A percentile compares a stretch with the other conserved stretches of the same genome.
phyloP scores from a whole-genome alignment of 2,888 invertebrate genomes.

The Ischnura elegans region DNA sequence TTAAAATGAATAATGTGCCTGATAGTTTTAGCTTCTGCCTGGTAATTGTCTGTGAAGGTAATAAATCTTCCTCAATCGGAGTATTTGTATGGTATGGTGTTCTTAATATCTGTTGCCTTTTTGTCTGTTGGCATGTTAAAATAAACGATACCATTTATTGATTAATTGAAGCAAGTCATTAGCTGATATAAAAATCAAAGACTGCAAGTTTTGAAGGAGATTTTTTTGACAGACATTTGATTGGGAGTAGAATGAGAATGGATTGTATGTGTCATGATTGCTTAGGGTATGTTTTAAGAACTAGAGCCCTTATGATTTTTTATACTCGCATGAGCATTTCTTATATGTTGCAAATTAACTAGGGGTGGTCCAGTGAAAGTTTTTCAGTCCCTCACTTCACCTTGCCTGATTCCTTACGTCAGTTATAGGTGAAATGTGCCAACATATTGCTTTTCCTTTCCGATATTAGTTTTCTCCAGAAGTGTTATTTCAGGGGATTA shows the following conservation, averaged over 20 bases:
- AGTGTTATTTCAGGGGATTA: not conserved
- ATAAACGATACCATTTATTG: not conserved
- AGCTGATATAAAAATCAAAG: not conserved
- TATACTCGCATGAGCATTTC: not conserved
- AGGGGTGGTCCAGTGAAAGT: not conserved
- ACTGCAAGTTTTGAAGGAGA: not conserved
- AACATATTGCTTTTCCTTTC: not conserved
- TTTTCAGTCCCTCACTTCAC: not conserved
- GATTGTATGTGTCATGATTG: not conserved
- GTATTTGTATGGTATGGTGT: too few species aligned
- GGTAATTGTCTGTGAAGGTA: too few species aligned
- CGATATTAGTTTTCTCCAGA: not conserved
- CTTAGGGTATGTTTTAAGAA: not conserved
- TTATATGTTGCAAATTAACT: not conserved
- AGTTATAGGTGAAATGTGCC: not conserved
- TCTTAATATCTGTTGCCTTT: not conserved
- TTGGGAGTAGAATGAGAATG: not conserved
- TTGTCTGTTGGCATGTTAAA: not conserved
- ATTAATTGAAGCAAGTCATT: not conserved
- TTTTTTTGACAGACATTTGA: not conserved
- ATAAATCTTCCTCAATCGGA: too few species aligned
- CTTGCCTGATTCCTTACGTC: not conserved
- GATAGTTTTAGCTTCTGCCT: too few species aligned
- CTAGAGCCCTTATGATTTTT: not conserved
- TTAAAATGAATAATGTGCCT: not conserved